Conservation (phyloP, 2,797 vertebrate species). For the Pyrocephalus nanus region DNA sequence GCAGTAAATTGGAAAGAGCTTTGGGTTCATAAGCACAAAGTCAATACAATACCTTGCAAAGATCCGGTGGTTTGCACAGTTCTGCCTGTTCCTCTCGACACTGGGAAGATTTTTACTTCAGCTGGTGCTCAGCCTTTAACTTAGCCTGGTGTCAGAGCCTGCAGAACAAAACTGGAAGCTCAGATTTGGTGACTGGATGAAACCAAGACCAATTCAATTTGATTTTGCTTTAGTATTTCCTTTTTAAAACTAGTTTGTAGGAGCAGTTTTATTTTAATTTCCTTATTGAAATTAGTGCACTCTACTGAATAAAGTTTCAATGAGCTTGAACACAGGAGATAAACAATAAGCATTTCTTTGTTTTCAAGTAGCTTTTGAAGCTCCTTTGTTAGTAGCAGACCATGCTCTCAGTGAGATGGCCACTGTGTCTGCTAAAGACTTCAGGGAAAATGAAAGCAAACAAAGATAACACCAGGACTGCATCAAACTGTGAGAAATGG, state of each 20-base stretch:
- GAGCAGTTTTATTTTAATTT: slow-evolving; percentile 9
- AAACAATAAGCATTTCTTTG: not conserved
- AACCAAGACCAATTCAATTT: not conserved
- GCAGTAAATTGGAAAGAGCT: not conserved
- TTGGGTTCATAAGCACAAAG: not conserved
- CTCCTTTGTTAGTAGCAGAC: not conserved
- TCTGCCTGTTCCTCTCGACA: not conserved
- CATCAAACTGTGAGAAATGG: slow-evolving; percentile 27
- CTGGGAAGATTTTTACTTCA: not conserved
- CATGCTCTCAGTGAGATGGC: not conserved
- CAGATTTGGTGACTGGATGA: not conserved
- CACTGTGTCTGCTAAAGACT: not conserved
- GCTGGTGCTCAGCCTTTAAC: not conserved
- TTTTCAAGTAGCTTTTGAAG: slow-evolving; percentile 3
- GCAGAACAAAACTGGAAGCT: not conserved
- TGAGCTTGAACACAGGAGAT: not conserved
- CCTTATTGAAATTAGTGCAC: not conserved
- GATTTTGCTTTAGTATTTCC: not conserved
- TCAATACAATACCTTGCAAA: not conserved
- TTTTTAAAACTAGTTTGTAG: not conserved
- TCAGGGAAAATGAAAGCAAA: slow-evolving; percentile 16
- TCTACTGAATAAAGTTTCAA: not conserved
- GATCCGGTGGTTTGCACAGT: not conserved
- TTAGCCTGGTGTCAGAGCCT: not conserved
- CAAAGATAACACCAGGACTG: not conserved